These are phyloP conservation scores for Mastomys natalensis DNA, from an alignment of 2,113 vertebrate genomes.

Conservation along the genomic window DNA sequence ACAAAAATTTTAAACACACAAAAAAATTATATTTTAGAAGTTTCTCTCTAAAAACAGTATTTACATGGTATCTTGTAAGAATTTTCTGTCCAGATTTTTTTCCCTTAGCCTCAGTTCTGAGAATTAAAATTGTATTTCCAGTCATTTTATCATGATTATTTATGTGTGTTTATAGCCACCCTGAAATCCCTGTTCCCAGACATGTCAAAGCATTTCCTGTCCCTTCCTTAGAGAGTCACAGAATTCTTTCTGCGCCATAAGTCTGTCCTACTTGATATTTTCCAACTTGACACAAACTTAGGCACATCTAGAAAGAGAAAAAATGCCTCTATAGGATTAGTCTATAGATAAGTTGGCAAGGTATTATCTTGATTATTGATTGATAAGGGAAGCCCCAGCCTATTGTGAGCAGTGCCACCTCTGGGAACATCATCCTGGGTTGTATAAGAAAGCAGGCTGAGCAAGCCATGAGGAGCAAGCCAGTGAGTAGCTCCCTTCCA, in stretches of 20 bases:
- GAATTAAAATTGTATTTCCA: not conserved
- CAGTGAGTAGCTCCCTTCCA: not conserved
- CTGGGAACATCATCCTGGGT: not conserved
- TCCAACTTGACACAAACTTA: not conserved
- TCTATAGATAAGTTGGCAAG: not conserved
- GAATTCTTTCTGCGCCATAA: constrained; percentile 41
- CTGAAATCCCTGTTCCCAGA: not conserved
- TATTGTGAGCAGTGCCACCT: not conserved
- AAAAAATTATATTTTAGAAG: not conserved
- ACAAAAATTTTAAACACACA: too few relatives aligned
- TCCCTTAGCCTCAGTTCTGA: not conserved
- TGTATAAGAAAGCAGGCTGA: not conserved
- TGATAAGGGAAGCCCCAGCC: not conserved
- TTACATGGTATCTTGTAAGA: not conserved
- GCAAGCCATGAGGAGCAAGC: not conserved
- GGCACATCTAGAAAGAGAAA: not conserved
- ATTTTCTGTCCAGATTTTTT: not conserved
- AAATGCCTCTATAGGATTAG: not conserved
- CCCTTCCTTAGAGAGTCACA: not conserved
- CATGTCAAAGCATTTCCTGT: not conserved
- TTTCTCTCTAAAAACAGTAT: too few relatives aligned
- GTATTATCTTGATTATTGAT: not conserved
- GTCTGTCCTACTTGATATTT: not conserved
- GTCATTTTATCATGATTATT: not conserved
- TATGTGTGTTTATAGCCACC: not conserved